Base-by-base conservation (phyloP, 2,888 invertebrate species). In the Sinodicranocentrus sp. region DNA sequence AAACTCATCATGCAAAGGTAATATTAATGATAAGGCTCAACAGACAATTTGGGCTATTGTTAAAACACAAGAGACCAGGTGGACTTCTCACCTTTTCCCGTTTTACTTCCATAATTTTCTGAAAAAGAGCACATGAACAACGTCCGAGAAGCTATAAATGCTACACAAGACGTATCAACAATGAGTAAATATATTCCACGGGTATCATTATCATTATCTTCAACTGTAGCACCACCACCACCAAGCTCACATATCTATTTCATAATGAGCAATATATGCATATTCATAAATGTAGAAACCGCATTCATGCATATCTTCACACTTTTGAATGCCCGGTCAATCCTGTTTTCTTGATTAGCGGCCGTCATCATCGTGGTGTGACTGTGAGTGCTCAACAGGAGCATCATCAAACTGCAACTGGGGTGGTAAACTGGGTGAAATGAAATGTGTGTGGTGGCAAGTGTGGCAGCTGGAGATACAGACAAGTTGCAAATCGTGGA, bases 321-420 rank as follows among this genome's bases (percentile, higher is more conserved):
- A 67, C 65, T 65, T 52, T 57, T 67, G 63, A 75, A 67, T 67
- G 67, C 57, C 8, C 70, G 17, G 54, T 39, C 54, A 76, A 76
- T 67, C 76, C 76, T 67, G 76, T 76, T 76, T 67, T 76, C 75
- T 75, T 76, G 67, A 76, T 76, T 76, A 76, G 65, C 54, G 67
- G 75, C 52, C 75, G 75, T 75, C 63, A 67, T 39, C 43, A 67
- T 39, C 43, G 48, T 67, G 76, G 76, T 76, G 65, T 33, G 54
- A 48, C 21, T 39, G 2, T 25, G 17, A 63, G 19, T 21, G n/a
- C 26, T 67, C 21, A 65, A 39, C 57, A 76, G 76, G 57, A 76
- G 67, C 75, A 75, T 23, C 48, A 48, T 48, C 48, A 48, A 63
- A 65, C 28, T 33, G 44, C 76, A n/a, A 67, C 76, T 43, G 52